Percentiles rank a stretch among this genome's conserved stretches.
These are phyloP conservation scores for Lasaia peninsularis DNA, from an alignment of 1,140 invertebrate species.

Conservation along the genomic window DNA sequence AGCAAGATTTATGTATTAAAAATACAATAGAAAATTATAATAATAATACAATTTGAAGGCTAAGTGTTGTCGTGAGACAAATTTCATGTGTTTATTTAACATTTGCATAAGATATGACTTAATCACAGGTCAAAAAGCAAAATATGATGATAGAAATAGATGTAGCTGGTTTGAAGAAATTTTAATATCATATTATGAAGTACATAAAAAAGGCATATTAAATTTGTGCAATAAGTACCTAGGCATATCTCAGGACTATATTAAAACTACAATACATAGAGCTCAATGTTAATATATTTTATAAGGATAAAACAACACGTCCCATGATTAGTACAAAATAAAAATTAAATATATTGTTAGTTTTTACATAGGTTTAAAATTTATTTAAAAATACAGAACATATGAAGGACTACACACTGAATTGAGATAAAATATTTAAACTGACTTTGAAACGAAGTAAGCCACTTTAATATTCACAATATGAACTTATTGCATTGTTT, in stretches of 20 bases:
- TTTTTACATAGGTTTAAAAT: constrained; percentile 76
- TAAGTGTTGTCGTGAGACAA: background rate
- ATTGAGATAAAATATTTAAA: constrained; percentile 77
- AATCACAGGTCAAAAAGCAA: background rate
- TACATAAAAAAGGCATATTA: constrained; percentile 8
- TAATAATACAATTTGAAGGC: background rate
- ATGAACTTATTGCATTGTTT: constrained; percentile 71
- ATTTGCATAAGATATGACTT: background rate
- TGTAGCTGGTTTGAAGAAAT: constrained; percentile 8
- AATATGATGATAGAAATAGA: constrained; percentile 4
- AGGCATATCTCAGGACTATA: constrained; percentile 23
- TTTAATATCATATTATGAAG: constrained; percentile 10
- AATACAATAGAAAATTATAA: constrained; percentile 2
- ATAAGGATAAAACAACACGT: constrained; percentile 79
- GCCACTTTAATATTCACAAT: constrained; percentile 75
- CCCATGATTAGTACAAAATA: constrained; percentile 78
- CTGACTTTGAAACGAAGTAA: constrained; percentile 72
- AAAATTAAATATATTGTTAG: constrained; percentile 78
- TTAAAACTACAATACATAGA: constrained; percentile 76
- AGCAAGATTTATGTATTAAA: background rate
- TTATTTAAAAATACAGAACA: constrained; percentile 78
- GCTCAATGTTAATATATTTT: constrained; percentile 79
- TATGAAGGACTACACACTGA: constrained; percentile 76
- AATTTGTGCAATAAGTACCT: constrained; percentile 8
- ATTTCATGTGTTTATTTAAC: background rate